These are phyloP conservation scores for Bunonema sp. DNA, from an alignment of 2,888 invertebrate genomes.

Conservation along the genomic window DNA sequence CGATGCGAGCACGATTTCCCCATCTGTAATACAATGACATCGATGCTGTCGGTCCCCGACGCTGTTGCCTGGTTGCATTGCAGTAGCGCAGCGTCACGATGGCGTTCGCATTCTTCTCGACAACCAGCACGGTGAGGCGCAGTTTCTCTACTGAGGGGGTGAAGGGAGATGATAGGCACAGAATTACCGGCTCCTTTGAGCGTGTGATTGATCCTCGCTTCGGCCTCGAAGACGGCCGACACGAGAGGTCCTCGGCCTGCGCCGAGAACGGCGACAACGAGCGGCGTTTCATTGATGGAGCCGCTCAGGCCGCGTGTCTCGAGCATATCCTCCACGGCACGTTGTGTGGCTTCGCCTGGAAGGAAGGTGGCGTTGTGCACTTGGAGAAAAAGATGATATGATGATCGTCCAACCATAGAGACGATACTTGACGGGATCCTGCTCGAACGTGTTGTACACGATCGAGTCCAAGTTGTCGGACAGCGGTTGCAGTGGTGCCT, in stretches of 20 bases:
- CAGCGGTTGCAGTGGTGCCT: constrained; percentile 70
- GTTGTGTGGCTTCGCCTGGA: constrained; percentile 14
- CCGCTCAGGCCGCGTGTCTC: constrained; percentile 2
- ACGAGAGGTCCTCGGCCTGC: constrained; percentile 89
- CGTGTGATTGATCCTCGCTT: constrained; percentile 1
- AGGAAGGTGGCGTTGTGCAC: background rate
- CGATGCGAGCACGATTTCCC: constrained; percentile 44
- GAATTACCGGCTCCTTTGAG: background rate
- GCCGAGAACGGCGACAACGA: constrained; percentile 70
- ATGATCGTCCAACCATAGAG: background rate
- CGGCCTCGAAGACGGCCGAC: constrained; percentile 51
- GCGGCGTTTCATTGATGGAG: background rate
- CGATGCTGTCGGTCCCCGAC: background rate
- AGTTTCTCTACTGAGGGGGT: constrained; percentile 5
- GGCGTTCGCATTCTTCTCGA: constrained; percentile 95
- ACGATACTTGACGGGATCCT: constrained; percentile 79
- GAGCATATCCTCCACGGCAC: constrained; percentile 14
- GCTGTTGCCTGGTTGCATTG: constrained; percentile 9
- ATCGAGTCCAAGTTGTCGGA: constrained; percentile 84
- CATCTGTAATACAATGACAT: constrained; percentile 13
- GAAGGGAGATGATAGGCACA: background rate
- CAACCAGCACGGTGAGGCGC: constrained; percentile 59
- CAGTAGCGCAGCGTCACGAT: constrained; percentile 49
- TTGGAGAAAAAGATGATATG: background rate
- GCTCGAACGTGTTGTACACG: constrained; percentile 93